These are phyloP conservation scores for Theristicus caerulescens DNA, from an alignment of 2,113 vertebrate species.

Conservation along the genomic window DNA sequence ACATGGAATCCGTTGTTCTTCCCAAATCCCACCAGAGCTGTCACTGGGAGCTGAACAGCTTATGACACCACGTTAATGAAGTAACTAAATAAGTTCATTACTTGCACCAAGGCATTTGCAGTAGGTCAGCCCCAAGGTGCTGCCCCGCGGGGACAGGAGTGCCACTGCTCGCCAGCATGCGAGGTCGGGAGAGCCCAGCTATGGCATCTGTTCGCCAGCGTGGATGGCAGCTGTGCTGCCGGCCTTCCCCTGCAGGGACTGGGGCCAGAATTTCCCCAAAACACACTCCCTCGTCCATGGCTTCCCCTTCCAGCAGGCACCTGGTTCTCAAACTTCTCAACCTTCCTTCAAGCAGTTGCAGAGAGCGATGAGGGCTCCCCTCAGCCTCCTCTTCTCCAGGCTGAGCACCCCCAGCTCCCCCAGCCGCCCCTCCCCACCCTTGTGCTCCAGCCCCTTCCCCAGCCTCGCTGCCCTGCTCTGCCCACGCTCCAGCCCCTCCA, in stretches of 20 bases:
- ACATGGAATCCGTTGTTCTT: rapidly evolving
- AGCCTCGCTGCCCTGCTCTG: too few relatives aligned
- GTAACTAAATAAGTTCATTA: too few relatives aligned
- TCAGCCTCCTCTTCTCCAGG: too few relatives aligned
- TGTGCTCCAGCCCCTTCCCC: too few relatives aligned
- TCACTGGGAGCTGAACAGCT: neutral
- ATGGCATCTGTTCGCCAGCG: rapidly evolving
- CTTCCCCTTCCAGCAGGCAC: neutral
- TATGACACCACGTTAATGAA: rapidly evolving
- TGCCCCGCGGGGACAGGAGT: neutral
- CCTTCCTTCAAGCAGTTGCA: too few relatives aligned
- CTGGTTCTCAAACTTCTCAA: neutral
- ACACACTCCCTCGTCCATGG: neutral
- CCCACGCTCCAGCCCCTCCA: too few relatives aligned
- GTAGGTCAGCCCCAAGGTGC: neutral
- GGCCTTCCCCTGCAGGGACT: neutral
- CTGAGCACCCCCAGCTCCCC: too few relatives aligned
- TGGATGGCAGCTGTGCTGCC: rapidly evolving
- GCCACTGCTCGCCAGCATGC: neutral
- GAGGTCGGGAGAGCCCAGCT: rapidly evolving
- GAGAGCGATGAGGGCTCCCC: too few relatives aligned
- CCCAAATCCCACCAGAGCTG: neutral
- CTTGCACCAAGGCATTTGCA: neutral
- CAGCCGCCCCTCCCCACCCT: too few relatives aligned
- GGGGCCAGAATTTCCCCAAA: rapidly evolving